phyloP scores from a whole-genome alignment of 2,797 vertebrate genomes.

The Urocyon cinereoargenteus region DNA sequence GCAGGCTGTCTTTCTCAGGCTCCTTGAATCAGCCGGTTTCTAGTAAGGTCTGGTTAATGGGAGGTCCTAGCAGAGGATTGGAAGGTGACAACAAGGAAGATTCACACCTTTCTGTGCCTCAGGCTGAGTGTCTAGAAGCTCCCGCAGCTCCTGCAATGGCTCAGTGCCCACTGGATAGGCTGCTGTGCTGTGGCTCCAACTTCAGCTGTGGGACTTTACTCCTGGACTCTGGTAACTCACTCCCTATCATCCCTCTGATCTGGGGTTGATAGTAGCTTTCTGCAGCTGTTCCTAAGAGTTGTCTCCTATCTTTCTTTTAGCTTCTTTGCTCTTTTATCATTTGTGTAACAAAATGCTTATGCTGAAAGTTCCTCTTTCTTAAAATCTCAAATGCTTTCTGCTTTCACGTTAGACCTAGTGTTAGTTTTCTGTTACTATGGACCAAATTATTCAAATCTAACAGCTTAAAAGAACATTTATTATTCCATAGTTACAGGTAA shows the following conservation, averaged over 20 bases:
- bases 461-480: background rate
- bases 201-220: background rate
- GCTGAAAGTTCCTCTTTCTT: background rate
- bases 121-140: background rate
- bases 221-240: background rate
- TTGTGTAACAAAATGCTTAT: background rate
- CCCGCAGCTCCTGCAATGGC: background rate
- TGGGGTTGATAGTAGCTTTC: background rate
- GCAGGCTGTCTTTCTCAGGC: background rate
- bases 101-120: rapidly evolving
- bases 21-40: background rate
- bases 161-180: background rate
- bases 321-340: background rate
- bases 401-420: background rate
- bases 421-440: background rate
- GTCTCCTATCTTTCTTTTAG: background rate
- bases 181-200: background rate
- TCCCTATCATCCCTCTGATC: background rate
- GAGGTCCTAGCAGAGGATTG: background rate
- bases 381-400: background rate
- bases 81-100: background rate
- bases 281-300: background rate
- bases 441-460: background rate
- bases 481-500: background rate
- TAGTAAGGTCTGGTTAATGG: background rate